Evolutionary conservation across 2,797 vertebrate genomes (phyloP), one percentile per base, ranked within the genome.

Genomic region (Rhinichthys osculus): DNA sequence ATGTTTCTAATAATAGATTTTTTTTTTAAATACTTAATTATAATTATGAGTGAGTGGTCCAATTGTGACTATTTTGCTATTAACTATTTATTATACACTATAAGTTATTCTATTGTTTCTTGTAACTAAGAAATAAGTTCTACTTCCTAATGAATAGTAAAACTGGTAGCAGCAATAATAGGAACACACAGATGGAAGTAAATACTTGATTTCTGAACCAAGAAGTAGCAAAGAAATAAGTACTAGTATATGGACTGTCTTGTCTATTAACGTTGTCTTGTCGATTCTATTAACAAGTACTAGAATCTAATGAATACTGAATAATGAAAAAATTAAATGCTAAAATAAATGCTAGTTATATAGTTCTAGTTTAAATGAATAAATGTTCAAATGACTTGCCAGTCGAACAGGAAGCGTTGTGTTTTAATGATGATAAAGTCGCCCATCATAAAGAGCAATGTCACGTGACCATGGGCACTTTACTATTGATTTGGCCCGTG

Each of bases 401-500:
- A 78, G 23, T 57, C 4, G 19, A 64, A 47, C 70, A 74, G 19
- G 40, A 64, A 64, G 40, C 21, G 33, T 27, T 57, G 5, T 62
- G 19, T 78, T 62, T 79, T 80, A 81, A 52, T 27, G 33, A 44
- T 27, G 23, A 73, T 73, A 52, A 52, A 66, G 57, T 66, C 33
- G 33, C 33, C 52, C 33, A 59, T 81, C 84, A 81, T 81, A 85
- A 66, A 52, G 77, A 72, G 62, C 83, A 42, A 52, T 80, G 69
- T 21, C 73, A 80, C 67, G 30, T 87, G 86, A 59, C 27, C 57
- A 6, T 84, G 74, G 35, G 84, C 84, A 80, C 84, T 81, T 81
- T 44, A 64, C 33, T 85, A 85, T 81, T 85, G 84, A 85, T 85
- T 73, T 38, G 57, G 54, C 42, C 44, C 0, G 54, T 85, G 84